phyloP scores from a whole-genome alignment of 1,140 invertebrate species.

The Heliconius hewitsoni region DNA sequence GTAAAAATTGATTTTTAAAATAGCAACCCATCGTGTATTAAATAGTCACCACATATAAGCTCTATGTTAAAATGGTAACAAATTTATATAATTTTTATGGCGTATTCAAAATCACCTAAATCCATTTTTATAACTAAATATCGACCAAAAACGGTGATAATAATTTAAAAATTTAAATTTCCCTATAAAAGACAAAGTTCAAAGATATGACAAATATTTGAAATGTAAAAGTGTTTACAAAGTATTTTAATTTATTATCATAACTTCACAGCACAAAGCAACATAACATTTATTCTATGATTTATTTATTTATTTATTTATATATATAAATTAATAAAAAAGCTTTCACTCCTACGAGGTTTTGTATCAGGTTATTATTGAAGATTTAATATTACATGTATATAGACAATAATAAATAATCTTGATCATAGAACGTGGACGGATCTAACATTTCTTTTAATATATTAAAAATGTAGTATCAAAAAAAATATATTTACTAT shows the following conservation, averaged over 20 bases:
- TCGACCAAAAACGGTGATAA: background rate
- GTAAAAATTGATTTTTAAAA: background rate
- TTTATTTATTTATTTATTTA: background rate
- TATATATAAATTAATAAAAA: background rate
- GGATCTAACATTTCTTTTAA: background rate
- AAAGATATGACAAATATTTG: background rate
- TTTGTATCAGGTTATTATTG: background rate
- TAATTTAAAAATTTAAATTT: background rate
- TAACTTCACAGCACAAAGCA: conserved; percentile 27
- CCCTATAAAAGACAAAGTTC: background rate
- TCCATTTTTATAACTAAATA: background rate
- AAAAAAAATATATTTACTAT: too few relatives aligned
- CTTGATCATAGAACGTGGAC: conserved; percentile 3
- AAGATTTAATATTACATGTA: background rate
- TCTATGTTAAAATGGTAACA: background rate
- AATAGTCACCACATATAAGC: conserved; percentile 2
- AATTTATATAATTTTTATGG: background rate
- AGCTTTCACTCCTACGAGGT: background rate
- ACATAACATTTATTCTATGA: background rate
- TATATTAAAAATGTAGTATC: too few relatives aligned
- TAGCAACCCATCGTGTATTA: background rate
- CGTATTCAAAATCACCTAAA: background rate
- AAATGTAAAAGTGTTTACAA: conserved; percentile 8
- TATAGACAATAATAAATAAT: background rate
- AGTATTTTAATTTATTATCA: conserved; percentile 3